Conservation (phyloP, 2,113 vertebrate genomes). For the Scomber scombrus region DNA sequence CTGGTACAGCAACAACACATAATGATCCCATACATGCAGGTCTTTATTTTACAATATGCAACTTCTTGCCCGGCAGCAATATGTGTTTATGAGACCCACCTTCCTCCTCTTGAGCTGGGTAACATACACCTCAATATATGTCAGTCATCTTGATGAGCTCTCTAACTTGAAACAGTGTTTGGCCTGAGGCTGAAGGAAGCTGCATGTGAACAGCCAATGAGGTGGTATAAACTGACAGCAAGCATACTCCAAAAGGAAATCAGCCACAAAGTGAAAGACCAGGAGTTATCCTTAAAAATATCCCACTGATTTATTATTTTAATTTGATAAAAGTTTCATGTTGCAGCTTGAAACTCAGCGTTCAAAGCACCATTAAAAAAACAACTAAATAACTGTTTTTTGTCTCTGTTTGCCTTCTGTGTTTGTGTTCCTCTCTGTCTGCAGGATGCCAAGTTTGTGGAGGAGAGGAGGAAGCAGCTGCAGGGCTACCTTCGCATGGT, state of each 20-base stretch:
- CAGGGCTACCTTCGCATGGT: constrained; percentile 94
- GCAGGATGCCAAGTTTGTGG: constrained; percentile 98
- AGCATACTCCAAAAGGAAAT: too few species aligned
- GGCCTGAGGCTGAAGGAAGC: background rate
- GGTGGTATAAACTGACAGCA: background rate
- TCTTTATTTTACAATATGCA: background rate
- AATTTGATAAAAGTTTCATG: background rate
- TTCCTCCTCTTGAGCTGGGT: background rate
- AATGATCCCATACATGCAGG: background rate
- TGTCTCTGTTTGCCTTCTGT: background rate
- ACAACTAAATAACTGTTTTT: background rate
- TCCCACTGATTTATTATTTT: too few species aligned
- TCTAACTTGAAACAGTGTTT: background rate
- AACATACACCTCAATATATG: too few species aligned
- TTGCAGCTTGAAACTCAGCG: constrained; percentile 7
- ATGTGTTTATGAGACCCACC: background rate
- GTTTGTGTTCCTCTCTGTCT: constrained; percentile 2
- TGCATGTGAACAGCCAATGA: background rate
- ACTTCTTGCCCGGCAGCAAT: background rate
- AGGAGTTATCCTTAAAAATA: background rate
- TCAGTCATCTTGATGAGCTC: too few species aligned
- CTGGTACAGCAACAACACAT: background rate
- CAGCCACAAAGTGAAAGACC: too few species aligned
- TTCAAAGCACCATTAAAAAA: background rate
- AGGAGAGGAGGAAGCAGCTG: constrained; percentile 95